Evolutionary conservation across 2,113 vertebrate species (phyloP).

Genomic region (Suncus etruscus): DNA sequence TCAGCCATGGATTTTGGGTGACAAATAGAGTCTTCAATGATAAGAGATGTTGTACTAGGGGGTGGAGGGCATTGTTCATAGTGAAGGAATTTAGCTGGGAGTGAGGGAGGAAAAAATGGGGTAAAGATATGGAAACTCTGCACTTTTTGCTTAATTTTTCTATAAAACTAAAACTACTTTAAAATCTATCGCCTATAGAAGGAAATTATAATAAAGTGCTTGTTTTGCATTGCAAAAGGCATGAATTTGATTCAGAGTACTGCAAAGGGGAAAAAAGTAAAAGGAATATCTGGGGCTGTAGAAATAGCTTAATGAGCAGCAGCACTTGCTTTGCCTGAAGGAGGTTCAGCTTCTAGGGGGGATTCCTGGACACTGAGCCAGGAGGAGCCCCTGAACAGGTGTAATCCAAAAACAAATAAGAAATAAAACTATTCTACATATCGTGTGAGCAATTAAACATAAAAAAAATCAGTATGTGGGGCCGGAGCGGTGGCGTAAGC

Average conservation of each 20-base stretch:
- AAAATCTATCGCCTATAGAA: background rate
- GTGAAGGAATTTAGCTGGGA: background rate
- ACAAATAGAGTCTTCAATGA: background rate
- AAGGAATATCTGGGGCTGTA: no score
- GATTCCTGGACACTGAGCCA: no score
- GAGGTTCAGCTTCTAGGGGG: no score
- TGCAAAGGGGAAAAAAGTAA: no score
- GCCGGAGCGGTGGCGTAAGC: no score
- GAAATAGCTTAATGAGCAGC: no score
- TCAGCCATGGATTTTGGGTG: background rate
- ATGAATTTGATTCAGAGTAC: no score
- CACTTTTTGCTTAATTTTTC: background rate
- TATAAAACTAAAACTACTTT: conserved; percentile 8
- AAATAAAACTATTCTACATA: background rate
- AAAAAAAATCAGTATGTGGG: no score
- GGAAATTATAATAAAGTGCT: background rate
- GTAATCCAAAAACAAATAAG: no score
- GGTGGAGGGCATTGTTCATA: background rate
- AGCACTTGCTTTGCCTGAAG: no score
- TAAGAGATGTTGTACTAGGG: background rate
- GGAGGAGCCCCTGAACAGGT: no score
- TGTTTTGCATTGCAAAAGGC: no score
- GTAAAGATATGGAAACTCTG: background rate
- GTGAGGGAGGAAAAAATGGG: background rate
- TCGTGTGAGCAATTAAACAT: background rate